phyloP scores from a whole-genome alignment of 1,140 invertebrate genomes.

The Brachionus rubens region DNA sequence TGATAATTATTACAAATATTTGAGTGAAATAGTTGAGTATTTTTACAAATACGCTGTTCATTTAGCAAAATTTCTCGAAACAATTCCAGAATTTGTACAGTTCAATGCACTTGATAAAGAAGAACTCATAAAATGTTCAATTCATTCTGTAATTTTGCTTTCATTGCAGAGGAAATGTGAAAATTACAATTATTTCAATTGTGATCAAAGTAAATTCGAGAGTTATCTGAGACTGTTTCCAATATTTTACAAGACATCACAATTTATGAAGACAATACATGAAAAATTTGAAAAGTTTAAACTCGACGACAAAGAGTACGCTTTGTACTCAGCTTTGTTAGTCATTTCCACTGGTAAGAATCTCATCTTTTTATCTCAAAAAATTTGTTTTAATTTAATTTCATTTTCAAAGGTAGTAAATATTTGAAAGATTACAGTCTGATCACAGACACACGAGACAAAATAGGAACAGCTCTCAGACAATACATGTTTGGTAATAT shows the following conservation, averaged over 20 bases:
- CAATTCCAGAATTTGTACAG: neutral
- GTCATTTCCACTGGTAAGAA: constrained; percentile 37
- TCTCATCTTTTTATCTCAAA: neutral
- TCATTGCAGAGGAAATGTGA: constrained; percentile 42
- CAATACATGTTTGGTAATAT: constrained; percentile 42
- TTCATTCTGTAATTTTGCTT: constrained; percentile 34
- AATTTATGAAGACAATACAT: constrained; percentile 38
- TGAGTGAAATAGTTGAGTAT: neutral
- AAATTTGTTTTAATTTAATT: neutral
- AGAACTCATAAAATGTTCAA: constrained; percentile 40
- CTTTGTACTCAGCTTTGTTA: constrained; percentile 18
- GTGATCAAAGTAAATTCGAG: constrained; percentile 38
- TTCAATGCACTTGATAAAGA: constrained; percentile 22
- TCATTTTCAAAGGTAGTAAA: neutral
- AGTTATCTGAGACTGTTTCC: constrained; percentile 34
- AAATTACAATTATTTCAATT: constrained; percentile 43
- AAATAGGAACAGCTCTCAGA: constrained; percentile 38
- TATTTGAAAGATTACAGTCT: constrained; percentile 12
- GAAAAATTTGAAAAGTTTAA: constrained; percentile 47
- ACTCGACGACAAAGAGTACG: constrained; percentile 45
- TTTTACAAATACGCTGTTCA: neutral
- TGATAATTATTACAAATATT: constrained; percentile 1
- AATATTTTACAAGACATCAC: constrained; percentile 23
- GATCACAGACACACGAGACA: constrained; percentile 24
- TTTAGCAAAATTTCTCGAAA: neutral